Evolutionary conservation across 2,888 invertebrate genomes (phyloP).

Genomic region (Lamellibrachia satsuma): DNA sequence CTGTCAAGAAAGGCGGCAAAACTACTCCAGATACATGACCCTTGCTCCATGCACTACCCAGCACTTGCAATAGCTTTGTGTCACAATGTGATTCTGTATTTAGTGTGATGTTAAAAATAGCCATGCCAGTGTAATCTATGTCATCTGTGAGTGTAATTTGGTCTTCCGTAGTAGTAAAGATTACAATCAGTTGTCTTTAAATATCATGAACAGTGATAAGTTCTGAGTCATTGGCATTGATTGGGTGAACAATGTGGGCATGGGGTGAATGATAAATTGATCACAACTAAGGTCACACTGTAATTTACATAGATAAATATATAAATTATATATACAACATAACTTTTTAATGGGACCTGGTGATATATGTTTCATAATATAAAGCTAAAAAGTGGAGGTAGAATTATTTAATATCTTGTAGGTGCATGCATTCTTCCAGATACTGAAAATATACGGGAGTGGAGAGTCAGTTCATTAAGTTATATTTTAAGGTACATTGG

Average conservation of each 20-base stretch:
- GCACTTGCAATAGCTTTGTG: neutral
- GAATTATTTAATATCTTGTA: neutral
- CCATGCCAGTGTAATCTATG: neutral
- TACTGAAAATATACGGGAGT: neutral
- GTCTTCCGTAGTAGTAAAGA: slow-evolving; percentile 17
- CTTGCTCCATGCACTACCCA: neutral
- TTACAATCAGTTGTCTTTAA: neutral
- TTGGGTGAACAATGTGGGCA: neutral
- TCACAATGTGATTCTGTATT: neutral
- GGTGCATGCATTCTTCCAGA: neutral
- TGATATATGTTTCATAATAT: neutral
- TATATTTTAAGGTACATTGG: neutral
- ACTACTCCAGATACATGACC: neutral
- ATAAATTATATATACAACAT: neutral
- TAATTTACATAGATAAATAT: neutral
- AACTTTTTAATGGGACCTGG: neutral
- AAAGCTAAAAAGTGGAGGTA: neutral
- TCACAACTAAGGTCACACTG: neutral
- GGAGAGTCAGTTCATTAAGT: neutral
- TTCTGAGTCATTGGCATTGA: neutral
- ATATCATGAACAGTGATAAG: neutral
- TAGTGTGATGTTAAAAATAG: neutral
- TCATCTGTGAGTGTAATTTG: neutral
- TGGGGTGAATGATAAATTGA: neutral
- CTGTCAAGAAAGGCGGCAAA: neutral